A percentile compares a stretch with the other conserved stretches of the same genome.
Conservation (phyloP, 2,113 vertebrate species). For the Dolichotis patagonum region DNA sequence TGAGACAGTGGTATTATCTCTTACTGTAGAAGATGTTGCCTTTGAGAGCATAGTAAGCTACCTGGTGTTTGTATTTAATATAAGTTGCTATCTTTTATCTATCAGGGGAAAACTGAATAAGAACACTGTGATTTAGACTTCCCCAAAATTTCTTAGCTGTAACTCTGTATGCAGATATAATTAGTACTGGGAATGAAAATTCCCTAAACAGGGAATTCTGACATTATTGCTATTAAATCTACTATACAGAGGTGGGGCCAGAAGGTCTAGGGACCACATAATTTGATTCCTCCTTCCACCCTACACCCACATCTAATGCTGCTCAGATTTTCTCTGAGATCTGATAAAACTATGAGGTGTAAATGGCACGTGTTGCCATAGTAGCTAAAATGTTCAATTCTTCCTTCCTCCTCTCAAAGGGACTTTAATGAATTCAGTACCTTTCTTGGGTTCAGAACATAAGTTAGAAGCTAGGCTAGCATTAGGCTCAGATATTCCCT, state of each 20-base stretch:
- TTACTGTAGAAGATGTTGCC: not conserved
- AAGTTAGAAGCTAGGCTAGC: not conserved
- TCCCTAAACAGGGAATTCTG: constrained; percentile 61
- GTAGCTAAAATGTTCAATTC: constrained; percentile 54
- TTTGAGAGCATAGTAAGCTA: constrained; percentile 35
- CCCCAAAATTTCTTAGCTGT: constrained; percentile 36
- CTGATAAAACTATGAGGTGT: not conserved
- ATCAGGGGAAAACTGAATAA: constrained; percentile 45
- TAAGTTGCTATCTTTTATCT: constrained; percentile 63
- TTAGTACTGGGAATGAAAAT: constrained; percentile 69
- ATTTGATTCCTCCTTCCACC: not conserved
- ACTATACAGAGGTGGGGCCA: constrained; percentile 9
- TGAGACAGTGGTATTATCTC: constrained; percentile 2
- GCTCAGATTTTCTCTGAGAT: constrained; percentile 45
- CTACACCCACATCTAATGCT: not conserved
- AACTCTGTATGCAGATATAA: constrained; percentile 58
- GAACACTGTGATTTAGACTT: constrained; percentile 42
- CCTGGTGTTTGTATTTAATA: constrained; percentile 64
- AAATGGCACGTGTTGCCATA: constrained; percentile 47
- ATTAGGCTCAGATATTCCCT: constrained; percentile 4
- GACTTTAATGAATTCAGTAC: not conserved
- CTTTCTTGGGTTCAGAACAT: not conserved
- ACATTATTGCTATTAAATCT: constrained; percentile 70
- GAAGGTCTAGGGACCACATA: constrained; percentile 45
- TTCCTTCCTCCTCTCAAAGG: not conserved